Conservation (phyloP, 2,888 invertebrate genomes). For the Dolomedes plantarius region DNA sequence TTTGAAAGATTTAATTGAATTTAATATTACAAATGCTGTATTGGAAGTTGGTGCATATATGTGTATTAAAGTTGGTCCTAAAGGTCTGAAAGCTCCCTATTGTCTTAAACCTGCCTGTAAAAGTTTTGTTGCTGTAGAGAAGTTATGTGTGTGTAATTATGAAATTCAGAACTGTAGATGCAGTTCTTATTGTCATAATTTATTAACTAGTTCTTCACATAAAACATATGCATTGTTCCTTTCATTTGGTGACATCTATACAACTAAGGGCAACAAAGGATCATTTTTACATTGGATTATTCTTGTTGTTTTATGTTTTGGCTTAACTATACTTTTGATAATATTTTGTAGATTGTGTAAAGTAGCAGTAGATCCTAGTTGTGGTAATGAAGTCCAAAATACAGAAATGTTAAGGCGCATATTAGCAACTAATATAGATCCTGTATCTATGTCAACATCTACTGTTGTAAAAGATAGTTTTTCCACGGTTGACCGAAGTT, state of each 20-base stretch:
- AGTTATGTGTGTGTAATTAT: constrained; percentile 45
- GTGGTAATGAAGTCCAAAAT: constrained; percentile 42
- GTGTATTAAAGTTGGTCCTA: constrained; percentile 42
- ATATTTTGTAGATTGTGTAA: constrained; percentile 53
- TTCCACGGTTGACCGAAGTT: constrained; percentile 8
- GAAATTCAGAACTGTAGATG: constrained; percentile 37
- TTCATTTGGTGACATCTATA: constrained; percentile 53
- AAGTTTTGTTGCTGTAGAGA: constrained; percentile 55
- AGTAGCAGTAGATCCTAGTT: constrained; percentile 39
- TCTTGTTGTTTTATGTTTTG: constrained; percentile 39
- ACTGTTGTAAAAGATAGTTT: constrained; percentile 26
- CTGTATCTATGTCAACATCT: constrained; percentile 12
- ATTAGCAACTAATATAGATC: constrained; percentile 31
- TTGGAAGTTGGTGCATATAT: constrained; percentile 38
- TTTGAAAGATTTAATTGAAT: constrained; percentile 43
- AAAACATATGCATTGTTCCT: constrained; percentile 58
- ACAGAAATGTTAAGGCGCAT: constrained; percentile 45
- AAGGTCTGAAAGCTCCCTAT: constrained; percentile 42
- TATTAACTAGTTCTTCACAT: constrained; percentile 28
- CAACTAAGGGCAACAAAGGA: constrained; percentile 32
- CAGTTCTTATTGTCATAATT: constrained; percentile 41
- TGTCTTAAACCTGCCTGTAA: constrained; percentile 60
- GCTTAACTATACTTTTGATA: constrained; percentile 41
- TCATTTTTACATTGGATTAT: constrained; percentile 45
- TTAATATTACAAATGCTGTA: constrained; percentile 51